Evolutionary conservation across 2,888 invertebrate species (phyloP).

Genomic region (Stenchaetothrips biformis): DNA sequence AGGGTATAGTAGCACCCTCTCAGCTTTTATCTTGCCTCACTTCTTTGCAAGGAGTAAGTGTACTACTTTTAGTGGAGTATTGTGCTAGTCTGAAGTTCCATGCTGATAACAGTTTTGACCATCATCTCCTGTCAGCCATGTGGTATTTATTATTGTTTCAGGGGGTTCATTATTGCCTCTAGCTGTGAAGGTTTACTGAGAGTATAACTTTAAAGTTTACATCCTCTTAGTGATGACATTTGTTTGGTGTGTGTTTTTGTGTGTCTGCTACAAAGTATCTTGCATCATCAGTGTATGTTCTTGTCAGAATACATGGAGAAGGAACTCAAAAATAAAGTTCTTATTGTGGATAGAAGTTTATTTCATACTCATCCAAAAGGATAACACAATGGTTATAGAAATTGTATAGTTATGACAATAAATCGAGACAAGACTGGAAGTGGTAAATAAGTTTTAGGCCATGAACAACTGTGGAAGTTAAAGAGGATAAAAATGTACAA

Average conservation of each 20-base stretch:
- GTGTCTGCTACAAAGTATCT: neutral
- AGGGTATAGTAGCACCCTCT: no score
- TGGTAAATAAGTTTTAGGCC: neutral
- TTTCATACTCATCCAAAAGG: neutral
- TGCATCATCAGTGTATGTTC: neutral
- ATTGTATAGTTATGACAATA: neutral
- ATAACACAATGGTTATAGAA: neutral
- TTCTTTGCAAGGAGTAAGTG: no score
- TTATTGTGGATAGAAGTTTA: neutral
- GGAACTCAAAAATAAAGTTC: neutral
- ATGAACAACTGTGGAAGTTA: slow-evolving; percentile 4
- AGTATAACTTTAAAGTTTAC: no score
- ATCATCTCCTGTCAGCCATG: neutral
- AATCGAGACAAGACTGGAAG: neutral
- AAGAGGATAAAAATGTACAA: slow-evolving; percentile 4
- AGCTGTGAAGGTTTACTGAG: no score
- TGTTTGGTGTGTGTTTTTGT: neutral
- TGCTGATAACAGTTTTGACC: neutral
- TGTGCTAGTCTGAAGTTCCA: no score
- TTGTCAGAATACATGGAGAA: neutral
- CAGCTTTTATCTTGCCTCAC: no score
- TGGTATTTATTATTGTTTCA: neutral
- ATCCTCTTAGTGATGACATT: neutral
- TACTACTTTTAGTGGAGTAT: no score
- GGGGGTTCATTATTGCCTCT: neutral